A percentile compares a stretch with the other conserved stretches of the same genome.
Conservation (phyloP, 1,140 invertebrate species). For the Sycophila sp. region DNA sequence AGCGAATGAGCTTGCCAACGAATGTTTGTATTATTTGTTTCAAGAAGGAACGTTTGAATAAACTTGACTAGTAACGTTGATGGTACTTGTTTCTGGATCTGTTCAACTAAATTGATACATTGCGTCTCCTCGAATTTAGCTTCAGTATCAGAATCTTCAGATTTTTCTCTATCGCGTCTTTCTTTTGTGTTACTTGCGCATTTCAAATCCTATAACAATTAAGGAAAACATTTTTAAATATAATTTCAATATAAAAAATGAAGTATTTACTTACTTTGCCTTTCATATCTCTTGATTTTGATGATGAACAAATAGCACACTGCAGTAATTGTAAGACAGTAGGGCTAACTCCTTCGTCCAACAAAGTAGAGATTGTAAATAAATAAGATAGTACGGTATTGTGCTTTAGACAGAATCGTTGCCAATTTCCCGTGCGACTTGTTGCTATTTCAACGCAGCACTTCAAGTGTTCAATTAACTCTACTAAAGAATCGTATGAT, state of each 20-base stretch:
- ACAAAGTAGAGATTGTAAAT: conserved; percentile 66
- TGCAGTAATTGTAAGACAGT: conserved; percentile 91
- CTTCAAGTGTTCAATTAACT: conserved; percentile 94
- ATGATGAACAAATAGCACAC: conserved; percentile 79
- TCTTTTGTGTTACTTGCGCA: conserved; percentile 56
- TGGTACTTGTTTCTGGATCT: conserved; percentile 78
- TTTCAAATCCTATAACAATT: conserved; percentile 68
- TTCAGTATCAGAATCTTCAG: conserved; percentile 75
- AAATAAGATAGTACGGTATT: conserved; percentile 72
- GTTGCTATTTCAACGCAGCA: conserved; percentile 92
- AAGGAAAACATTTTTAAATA: conserved; percentile 3
- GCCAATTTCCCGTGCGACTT: conserved; percentile 94
- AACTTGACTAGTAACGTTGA: conserved; percentile 79
- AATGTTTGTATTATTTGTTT: conserved; percentile 91
- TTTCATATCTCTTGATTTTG: conserved; percentile 58
- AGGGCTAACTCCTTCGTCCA: conserved; percentile 94
- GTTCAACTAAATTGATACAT: conserved; percentile 75
- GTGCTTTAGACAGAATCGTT: conserved; percentile 85
- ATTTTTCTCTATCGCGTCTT: conserved; percentile 73
- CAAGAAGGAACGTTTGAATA: conserved; percentile 89
- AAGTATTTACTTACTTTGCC: conserved; percentile 45
- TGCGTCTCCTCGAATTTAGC: conserved; percentile 77
- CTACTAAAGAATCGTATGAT: conserved; percentile 90
- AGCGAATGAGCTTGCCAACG: conserved; percentile 96
- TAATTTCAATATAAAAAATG: not conserved